A percentile compares a stretch with the other conserved stretches of the same genome.
Conservation (phyloP, 2,888 invertebrate species). For the Morinoia aosen region DNA sequence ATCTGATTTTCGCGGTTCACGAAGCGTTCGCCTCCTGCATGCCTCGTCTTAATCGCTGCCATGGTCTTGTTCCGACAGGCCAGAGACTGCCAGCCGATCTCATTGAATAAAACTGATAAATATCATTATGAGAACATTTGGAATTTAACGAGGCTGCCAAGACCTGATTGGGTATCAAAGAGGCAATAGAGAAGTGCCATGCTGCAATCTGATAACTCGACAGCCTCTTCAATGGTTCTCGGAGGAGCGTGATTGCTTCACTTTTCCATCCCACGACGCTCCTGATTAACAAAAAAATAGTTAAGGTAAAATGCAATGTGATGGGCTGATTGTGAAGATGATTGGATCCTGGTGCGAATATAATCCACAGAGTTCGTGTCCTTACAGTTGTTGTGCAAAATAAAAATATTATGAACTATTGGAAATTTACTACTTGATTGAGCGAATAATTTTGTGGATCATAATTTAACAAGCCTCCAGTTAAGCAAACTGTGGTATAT, state of each 20-base stretch:
- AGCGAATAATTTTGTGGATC: background rate
- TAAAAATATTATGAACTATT: background rate
- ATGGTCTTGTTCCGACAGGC: conserved; percentile 14
- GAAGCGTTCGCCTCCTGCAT: background rate
- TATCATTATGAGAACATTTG: conserved; percentile 30
- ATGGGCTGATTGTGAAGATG: background rate
- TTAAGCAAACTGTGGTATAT: background rate
- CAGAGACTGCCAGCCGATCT: background rate
- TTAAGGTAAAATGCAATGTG: background rate
- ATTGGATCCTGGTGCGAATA: background rate
- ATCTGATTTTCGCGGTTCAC: background rate
- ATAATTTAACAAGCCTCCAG: background rate
- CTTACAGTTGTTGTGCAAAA: background rate
- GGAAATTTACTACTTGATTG: background rate
- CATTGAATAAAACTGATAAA: conserved; percentile 48
- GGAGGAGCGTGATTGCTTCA: conserved; percentile 42
- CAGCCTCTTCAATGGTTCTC: background rate
- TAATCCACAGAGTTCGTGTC: background rate
- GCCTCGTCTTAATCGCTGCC: background rate
- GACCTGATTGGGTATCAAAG: conserved; percentile 26
- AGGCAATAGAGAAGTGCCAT: conserved; percentile 25
- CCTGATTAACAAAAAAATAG: background rate
- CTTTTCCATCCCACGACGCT: conserved; percentile 7
- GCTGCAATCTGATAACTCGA: conserved; percentile 42
- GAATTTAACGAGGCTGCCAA: conserved; percentile 47